phyloP scores from a whole-genome alignment of 2,888 invertebrate genomes.

The Hyppa rectilinea region DNA sequence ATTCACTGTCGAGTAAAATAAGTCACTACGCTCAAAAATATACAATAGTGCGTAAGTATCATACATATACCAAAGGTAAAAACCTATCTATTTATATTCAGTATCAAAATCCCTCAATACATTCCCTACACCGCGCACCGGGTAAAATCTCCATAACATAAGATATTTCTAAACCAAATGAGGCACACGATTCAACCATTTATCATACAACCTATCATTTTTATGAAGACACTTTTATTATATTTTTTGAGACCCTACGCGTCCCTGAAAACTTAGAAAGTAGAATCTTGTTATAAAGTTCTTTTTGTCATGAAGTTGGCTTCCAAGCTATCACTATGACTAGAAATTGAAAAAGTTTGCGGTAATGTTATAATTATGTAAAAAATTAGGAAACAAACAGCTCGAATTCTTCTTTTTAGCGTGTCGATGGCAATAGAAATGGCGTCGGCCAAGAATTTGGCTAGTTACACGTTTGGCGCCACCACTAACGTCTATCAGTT shows the following conservation, averaged over 20 bases:
- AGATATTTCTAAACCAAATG: slow-evolving; percentile 43
- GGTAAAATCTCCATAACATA: slow-evolving; percentile 24
- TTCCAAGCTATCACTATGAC: slow-evolving; percentile 10
- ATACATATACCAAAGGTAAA: too few relatives aligned
- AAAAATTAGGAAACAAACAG: slow-evolving; percentile 15
- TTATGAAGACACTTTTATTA: slow-evolving; percentile 43
- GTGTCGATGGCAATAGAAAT: too few relatives aligned
- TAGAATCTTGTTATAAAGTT: slow-evolving; percentile 37
- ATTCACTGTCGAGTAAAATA: too few relatives aligned
- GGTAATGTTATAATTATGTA: slow-evolving; percentile 9
- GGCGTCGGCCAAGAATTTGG: too few relatives aligned
- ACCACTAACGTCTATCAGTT: too few relatives aligned
- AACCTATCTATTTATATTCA: slow-evolving; percentile 6
- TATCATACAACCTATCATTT: slow-evolving; percentile 38
- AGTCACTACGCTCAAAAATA: too few relatives aligned
- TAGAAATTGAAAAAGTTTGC: slow-evolving; percentile 43
- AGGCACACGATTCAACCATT: slow-evolving; percentile 46
- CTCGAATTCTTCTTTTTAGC: background rate
- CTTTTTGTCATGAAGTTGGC: slow-evolving; percentile 29
- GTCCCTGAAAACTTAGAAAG: slow-evolving; percentile 25
- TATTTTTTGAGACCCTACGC: slow-evolving; percentile 13
- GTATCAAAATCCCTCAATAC: slow-evolving; percentile 26
- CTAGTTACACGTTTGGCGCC: too few relatives aligned
- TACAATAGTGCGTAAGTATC: background rate
- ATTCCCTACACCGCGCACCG: slow-evolving; percentile 12